Evolutionary conservation across 2,888 invertebrate genomes (phyloP), one percentile per base, ranked within the genome.

Genomic region (Bembecia ichneumoniformis): DNA sequence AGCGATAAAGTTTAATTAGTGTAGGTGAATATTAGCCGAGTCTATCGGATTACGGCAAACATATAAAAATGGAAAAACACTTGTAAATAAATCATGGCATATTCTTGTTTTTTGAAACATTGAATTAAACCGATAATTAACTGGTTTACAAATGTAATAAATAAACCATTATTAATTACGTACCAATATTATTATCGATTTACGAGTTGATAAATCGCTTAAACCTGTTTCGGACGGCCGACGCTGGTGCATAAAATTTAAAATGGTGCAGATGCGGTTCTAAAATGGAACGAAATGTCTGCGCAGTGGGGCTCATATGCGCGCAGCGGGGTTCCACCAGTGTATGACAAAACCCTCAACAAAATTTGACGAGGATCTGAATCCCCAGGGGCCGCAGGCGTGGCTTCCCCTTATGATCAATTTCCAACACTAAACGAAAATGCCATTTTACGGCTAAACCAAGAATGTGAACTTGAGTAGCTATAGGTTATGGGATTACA

Each of bases 401-500:
- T 60, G 60, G 57, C 50, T 62, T 58, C 63, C 69, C 66, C 58
- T 56, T 63, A 67, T 73, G 75, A 82, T 79, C 74, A 79, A 77
- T 81, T 77, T 75, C 73, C 65, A 74, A 66, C 66, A 63, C 74
- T 68, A 73, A 74, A 74, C 70, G 69, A 68, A 75, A 77, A 77
- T 75, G 72, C 66, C 71, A 68, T 74, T 73, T 69, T 66, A 65
- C 64, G 62, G 70, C 69, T 68, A 72, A 64, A 58, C 56, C 62
- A 66, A 69, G 58, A 67, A 68, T 67, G 56, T 58, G 53, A 56
- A 62, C 55, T 58, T 55, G 53, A 49, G 28, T 9, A 28, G 28
- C 28, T 9, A 28, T 28, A 28, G 28, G 28, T 28, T 28, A 20
- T 28, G 2, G 28, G 28, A 28, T 28, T 28, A 28, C 9, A 7